Base-by-base conservation (phyloP, 2,113 vertebrate genomes). In the Hypanus sabinus region DNA sequence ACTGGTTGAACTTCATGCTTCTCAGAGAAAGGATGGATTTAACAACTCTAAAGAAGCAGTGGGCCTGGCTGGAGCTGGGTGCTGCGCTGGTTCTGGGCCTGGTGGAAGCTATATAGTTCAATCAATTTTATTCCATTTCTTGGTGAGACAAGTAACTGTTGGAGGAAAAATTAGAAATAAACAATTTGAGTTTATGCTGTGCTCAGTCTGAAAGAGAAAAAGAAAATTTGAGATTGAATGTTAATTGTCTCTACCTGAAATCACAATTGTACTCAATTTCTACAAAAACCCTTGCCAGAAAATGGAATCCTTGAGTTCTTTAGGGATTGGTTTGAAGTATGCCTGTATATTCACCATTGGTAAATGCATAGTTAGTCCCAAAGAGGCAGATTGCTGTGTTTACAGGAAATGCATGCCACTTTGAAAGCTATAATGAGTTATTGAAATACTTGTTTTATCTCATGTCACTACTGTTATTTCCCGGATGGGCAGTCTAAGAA, bases 401-500 rank as follows among this genome's bases (percentile, higher is more conserved):
- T 83, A 46, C 80, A 33, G 85, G 60, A 90, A 90, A 65, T 68
- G 85, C 60, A 27, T 90, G 85, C 30, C 85, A 88, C 30, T 90
- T 65, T 90, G 30, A 65, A 90, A 90, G n/a, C 60, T 65, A 90
- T 90, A 30, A 77, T 93, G 2, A 93, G 94, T 95, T 60, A 96
- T 94, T 95, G 95, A 96, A 95, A 93, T 90, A 90, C 88, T 60
- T 93, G 90, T 94, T 57, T 76, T 95, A 80, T 94, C 57, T 76
- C 95, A 71, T 95, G 79, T 95, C 95, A 95, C 97, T 95, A 97
- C 95, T 97, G 95, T 96, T 94, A 95, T 94, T 95, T 92, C 95
- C 73, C 95, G 97, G 97, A 97, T 96, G 94, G 94, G 96, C 96
- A 98, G 98, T 97, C 98, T 93, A 98, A 98, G 98, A 99, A 98